Percentiles rank a stretch among this genome's conserved stretches.
phyloP scores from a whole-genome alignment of 2,113 vertebrate species.

The Cavia aperea region DNA sequence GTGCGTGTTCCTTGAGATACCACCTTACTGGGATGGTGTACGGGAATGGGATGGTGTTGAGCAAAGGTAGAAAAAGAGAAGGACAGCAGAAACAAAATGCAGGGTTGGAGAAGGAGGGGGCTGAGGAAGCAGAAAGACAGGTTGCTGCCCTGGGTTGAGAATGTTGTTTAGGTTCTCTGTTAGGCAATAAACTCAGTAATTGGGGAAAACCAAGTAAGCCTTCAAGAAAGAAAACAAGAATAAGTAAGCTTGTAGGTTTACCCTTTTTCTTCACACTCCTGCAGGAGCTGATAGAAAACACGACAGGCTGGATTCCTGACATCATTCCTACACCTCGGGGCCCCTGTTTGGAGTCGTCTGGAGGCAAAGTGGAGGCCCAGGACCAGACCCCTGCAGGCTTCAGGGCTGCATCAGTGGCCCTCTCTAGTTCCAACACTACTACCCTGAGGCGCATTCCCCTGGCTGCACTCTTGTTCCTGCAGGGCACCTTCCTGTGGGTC shows the following conservation, averaged over 20 bases:
- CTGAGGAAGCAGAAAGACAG: background rate
- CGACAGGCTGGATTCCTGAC: conserved; percentile 65
- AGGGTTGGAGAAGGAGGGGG: accelerated
- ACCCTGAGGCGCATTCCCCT: background rate
- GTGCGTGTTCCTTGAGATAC: conserved; percentile 39
- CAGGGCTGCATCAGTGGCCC: accelerated
- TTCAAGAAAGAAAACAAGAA: too few relatives aligned
- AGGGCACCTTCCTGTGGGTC: conserved; percentile 54
- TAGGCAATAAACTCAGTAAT: background rate
- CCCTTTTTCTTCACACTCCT: background rate
- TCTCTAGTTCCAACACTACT: background rate
- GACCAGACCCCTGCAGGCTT: conserved; percentile 45
- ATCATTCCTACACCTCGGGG: conserved; percentile 28
- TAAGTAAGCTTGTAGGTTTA: accelerated
- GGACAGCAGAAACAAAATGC: accelerated
- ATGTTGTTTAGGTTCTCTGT: background rate
- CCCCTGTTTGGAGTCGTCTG: conserved; percentile 55
- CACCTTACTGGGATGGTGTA: accelerated
- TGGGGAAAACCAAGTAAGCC: background rate
- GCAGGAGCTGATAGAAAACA: conserved; percentile 68
- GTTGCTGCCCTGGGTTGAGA: background rate
- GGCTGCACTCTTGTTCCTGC: conserved; percentile 10
- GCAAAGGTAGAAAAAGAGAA: too few relatives aligned
- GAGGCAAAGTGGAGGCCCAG: background rate
- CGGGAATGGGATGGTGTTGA: background rate